Conservation (phyloP, 1,140 invertebrate species). For the Protaetia brevitarsis region DNA sequence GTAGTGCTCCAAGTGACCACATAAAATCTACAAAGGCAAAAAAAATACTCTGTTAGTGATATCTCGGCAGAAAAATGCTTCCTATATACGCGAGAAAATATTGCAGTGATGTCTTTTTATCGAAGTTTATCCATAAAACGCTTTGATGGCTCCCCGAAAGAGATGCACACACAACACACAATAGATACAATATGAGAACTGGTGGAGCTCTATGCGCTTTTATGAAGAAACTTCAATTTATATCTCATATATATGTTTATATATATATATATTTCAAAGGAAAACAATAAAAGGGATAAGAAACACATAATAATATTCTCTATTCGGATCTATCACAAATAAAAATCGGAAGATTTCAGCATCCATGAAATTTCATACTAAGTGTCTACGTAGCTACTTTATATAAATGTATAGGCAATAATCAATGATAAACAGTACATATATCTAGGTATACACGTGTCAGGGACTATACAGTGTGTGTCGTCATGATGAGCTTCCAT, state of each 20-base stretch:
- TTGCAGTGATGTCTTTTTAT: too few species aligned
- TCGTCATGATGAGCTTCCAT: too few species aligned
- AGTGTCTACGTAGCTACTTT: constrained; percentile 36
- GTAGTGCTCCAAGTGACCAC: constrained; percentile 95
- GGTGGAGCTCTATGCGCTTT: too few species aligned
- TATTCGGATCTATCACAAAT: not conserved
- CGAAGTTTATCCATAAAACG: too few species aligned
- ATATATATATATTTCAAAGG: too few species aligned
- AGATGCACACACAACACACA: too few species aligned
- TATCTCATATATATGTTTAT: too few species aligned
- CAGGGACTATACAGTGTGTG: too few species aligned
- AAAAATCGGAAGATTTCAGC: constrained; percentile 31
- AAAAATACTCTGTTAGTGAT: constrained; percentile 47
- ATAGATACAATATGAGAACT: too few species aligned
- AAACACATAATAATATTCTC: not conserved
- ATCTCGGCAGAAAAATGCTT: not conserved
- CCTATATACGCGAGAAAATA: constrained; percentile 3
- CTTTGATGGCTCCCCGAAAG: too few species aligned
- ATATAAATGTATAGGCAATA: not conserved
- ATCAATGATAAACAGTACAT: not conserved
- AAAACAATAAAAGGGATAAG: not conserved
- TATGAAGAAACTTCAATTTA: too few species aligned
- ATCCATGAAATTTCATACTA: constrained; percentile 49
- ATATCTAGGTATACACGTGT: too few species aligned
- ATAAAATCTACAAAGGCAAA: constrained; percentile 92